Evolutionary conservation across 2,888 invertebrate genomes (phyloP), one percentile per base, ranked within the genome.

Genomic region (Pollenia labialis): DNA sequence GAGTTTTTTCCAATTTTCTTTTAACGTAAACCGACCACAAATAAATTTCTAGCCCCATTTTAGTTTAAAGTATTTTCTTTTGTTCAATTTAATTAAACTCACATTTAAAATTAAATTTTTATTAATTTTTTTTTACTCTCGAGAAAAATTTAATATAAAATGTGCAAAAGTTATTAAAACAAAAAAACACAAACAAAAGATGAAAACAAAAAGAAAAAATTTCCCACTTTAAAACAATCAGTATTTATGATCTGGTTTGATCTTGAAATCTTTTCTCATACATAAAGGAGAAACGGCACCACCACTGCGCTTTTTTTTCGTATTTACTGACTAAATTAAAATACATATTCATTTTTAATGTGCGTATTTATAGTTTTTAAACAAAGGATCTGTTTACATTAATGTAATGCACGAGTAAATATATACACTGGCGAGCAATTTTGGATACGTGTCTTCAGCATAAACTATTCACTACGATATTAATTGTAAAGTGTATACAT

Each of bases 311-410:
- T 12, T 32, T 6, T 32, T 32, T 75, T 75, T 46, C 14, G 40
- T 56, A 77, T 77, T 56, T 60, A 40, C 62, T 52, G 46, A 42
- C 16, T 58, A 56, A 77, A 68, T 66, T 32, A 6, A 46, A 58
- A 72, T 58, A 9, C 9, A 66, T 54, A 44, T n/a, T 46, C 10
- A 60, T 54, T 14, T 54, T 64, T 42, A 18, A 14, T 72, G 68
- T 23, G 69, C 48, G 32, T 11, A 0, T 23, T 10, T 40, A 40
- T n/a, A 60, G 4, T 10, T 68, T 74, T 82, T 75, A 69, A 81
- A 82, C 81, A 82, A 75, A 82, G 68, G 68, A 82, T 82, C 44
- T 82, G 60, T 75, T 82, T 75, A 82, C 60, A 75, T 60, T 68
- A 32, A 69, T 4, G 60, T 46, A 40, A 62, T 75, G 40, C 32